Base-by-base conservation (phyloP, 2,797 vertebrate species). In the Gymnopithys bicolor region DNA sequence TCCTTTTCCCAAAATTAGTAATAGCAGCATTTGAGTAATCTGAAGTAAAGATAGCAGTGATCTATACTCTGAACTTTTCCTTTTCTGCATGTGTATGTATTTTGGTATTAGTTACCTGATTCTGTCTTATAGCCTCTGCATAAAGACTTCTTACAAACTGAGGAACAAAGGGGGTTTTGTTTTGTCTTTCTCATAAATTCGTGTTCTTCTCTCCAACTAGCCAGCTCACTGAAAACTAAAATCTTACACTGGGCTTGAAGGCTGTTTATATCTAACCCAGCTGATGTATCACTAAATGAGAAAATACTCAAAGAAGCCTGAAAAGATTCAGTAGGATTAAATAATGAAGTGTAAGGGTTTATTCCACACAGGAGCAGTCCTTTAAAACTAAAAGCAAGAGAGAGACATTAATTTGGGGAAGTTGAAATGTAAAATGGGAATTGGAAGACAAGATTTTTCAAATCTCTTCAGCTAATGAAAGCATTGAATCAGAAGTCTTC, bases 351-450 rank as follows among this genome's bases (percentile, higher is more conserved):
- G 16, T 66, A 69, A 37, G 18, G 13, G 15, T 82, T 95, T 93
- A 45, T 73, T 90, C 81, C 39, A 33, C 66, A 35, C 25, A 25
- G 51, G 30, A 84, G 14, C 23, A 87, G 48, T 35, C 32, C 82
- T 51, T 81, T 55, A 88, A 91, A 88, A 22, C 45, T 78, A 73
- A 89, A 89, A 87, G 70, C 63, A 84, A 84, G 70, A 79, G 79
- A 92, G 63, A 53, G 37, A 7, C 45, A 80, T 83, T 89, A 94
- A 95, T 87, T 91, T 33, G 76, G 59, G 28, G 37, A 94, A 79
- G 70, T 66, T 90, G 89, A 70, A 19, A 24, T 70, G 45, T 88
- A 87, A 93, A 87, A 89, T 49, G 25, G 59, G 64, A 76, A 84
- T 87, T 25, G n/a, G 60, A 89, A 87, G 74, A 87, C 62, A 84